These are phyloP conservation scores for Micropterix aruncella DNA, from an alignment of 2,888 invertebrate genomes.

Conservation along the genomic window DNA sequence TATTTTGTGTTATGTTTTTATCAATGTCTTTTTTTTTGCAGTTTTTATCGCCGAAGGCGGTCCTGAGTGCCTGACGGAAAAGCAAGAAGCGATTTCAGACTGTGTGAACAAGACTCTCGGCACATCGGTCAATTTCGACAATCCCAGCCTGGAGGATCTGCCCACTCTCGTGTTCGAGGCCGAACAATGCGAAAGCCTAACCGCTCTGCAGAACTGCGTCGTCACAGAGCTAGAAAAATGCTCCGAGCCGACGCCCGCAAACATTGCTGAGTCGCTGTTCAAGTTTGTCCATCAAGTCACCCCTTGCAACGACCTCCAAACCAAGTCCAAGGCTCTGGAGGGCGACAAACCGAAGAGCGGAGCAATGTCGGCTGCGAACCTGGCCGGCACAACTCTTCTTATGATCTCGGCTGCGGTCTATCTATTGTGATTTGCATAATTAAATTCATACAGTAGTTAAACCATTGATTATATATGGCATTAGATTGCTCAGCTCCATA, in stretches of 20 bases:
- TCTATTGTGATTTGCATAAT: not conserved
- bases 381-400: not conserved
- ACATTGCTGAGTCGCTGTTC: constrained; percentile 64
- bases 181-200: constrained; percentile 36
- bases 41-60: constrained; percentile 77
- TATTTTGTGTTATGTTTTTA: not conserved
- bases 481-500: too few relatives aligned
- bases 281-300: constrained; percentile 53
- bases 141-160: constrained; percentile 33
- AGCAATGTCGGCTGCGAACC: not conserved
- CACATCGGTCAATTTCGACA: constrained; percentile 23
- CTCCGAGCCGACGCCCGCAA: constrained; percentile 60
- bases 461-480: too few relatives aligned
- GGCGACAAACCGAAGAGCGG: not conserved
- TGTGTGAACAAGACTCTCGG: constrained; percentile 51
- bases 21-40: constrained; percentile 19
- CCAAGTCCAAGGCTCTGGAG: not conserved
- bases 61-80: constrained; percentile 52
- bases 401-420: not conserved
- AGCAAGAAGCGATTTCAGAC: constrained; percentile 40
- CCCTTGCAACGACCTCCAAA: constrained; percentile 33
- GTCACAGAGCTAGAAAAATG: constrained; percentile 51
- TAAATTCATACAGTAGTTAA: too few relatives aligned
- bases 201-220: constrained; percentile 39
- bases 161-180: constrained; percentile 42